Conservation (phyloP, 2,888 invertebrate genomes). For the Nysson spinosus region DNA sequence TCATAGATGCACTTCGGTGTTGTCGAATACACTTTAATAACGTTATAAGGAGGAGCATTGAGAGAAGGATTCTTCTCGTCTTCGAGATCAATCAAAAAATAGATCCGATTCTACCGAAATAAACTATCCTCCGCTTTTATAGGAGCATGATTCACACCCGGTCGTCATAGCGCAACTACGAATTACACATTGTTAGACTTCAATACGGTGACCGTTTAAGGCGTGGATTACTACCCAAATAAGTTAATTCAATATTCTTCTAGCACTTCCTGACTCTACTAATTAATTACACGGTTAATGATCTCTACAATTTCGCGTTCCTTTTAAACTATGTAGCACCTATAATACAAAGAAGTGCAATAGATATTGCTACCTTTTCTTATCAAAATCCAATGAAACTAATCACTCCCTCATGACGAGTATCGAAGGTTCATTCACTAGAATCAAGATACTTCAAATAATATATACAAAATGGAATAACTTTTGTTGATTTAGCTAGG, state of each 20-base stretch:
- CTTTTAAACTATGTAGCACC: no score
- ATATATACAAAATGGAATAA: no score
- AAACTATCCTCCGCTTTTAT: conserved; percentile 50
- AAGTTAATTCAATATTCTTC: conserved; percentile 15
- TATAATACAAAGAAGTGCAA: no score
- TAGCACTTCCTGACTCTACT: neutral
- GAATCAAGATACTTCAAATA: no score
- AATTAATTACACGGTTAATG: conserved; percentile 33
- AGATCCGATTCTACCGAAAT: conserved; percentile 56
- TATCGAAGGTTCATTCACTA: no score
- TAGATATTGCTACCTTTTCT: no score
- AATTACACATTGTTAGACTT: conserved; percentile 34
- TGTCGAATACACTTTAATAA: conserved; percentile 42
- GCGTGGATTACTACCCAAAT: conserved; percentile 5
- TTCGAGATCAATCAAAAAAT: conserved; percentile 58
- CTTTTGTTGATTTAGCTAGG: no score
- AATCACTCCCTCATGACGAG: no score
- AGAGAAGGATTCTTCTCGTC: conserved; percentile 45
- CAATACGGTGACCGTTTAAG: conserved; percentile 25
- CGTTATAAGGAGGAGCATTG: conserved; percentile 10
- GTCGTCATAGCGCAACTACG: conserved; percentile 42
- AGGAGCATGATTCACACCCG: conserved; percentile 52
- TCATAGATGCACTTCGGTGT: conserved; percentile 15
- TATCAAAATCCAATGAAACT: no score
- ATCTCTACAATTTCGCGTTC: no score